Evolutionary conservation across 2,113 vertebrate genomes (phyloP).

Genomic region (Paramormyrops kingsleyae): DNA sequence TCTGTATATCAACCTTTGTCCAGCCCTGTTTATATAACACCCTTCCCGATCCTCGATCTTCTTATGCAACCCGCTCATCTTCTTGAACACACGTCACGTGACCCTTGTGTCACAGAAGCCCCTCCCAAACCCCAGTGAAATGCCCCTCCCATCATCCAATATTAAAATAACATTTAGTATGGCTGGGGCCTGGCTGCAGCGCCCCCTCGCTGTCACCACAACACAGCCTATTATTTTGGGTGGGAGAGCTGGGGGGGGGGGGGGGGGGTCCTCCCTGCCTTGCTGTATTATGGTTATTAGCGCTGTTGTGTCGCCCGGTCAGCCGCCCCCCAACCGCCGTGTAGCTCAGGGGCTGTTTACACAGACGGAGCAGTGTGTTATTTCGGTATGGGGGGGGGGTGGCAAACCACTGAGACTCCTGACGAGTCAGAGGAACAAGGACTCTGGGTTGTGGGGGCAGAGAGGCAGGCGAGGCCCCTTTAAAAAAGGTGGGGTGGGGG

Average conservation of each 20-base stretch:
- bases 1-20: slow-evolving; percentile 58
- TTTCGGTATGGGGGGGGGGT: background rate
- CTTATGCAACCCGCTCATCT: slow-evolving; percentile 49
- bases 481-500: background rate
- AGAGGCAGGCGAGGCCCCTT: background rate
- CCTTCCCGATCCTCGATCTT: slow-evolving; percentile 43
- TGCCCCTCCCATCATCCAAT: background rate
- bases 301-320: background rate
- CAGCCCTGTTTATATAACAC: slow-evolving; percentile 60
- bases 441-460: background rate
- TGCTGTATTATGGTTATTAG: slow-evolving; percentile 15
- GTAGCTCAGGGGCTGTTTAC: slow-evolving; percentile 57
- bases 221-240: background rate
- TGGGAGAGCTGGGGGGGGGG: background rate
- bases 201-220: background rate
- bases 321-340: slow-evolving; percentile 25
- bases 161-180: background rate
- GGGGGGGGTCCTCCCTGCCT: background rate
- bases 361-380: slow-evolving; percentile 12
- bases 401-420: background rate
- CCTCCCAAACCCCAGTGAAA: background rate
- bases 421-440: background rate
- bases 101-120: background rate
- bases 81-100: background rate
- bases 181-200: background rate